Evolutionary conservation across 2,113 vertebrate species (phyloP).

Genomic region (Odocoileus hemionus): DNA sequence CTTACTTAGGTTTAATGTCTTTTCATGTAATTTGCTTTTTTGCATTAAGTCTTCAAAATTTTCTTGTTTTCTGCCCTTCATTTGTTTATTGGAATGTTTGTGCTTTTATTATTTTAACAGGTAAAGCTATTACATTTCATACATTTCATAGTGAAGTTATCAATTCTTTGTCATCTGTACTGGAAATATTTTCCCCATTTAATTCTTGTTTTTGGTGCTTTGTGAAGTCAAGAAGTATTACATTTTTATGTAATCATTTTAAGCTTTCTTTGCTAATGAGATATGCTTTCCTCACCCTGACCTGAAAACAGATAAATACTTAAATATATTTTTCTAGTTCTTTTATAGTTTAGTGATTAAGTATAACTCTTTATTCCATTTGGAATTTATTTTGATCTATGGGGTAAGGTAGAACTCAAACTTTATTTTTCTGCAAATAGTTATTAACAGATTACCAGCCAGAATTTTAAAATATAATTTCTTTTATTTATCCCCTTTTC

Average conservation of each 20-base stretch:
- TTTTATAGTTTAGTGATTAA: neutral
- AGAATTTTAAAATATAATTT: neutral
- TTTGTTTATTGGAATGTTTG: neutral
- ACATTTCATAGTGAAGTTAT: neutral
- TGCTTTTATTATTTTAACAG: neutral
- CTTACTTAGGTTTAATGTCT: neutral
- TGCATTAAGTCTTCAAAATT: neutral
- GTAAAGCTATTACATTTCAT: neutral
- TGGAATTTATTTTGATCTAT: neutral
- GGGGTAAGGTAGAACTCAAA: neutral
- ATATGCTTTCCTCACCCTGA: neutral
- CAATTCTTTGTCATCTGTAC: neutral
- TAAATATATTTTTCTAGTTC: neutral
- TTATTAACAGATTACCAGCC: neutral
- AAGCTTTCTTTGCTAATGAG: neutral
- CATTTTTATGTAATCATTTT: neutral
- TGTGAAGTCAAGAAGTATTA: neutral
- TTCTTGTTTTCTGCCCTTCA: neutral
- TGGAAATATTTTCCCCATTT: slow-evolving; percentile 9
- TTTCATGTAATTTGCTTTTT: neutral
- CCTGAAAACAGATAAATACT: neutral
- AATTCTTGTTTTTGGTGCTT: neutral
- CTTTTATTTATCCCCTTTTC: neutral
- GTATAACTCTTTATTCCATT: neutral
- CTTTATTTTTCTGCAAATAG: neutral